These are phyloP conservation scores for Ernsta delagoae DNA, from an alignment of 2,888 invertebrate genomes.

Conservation along the genomic window DNA sequence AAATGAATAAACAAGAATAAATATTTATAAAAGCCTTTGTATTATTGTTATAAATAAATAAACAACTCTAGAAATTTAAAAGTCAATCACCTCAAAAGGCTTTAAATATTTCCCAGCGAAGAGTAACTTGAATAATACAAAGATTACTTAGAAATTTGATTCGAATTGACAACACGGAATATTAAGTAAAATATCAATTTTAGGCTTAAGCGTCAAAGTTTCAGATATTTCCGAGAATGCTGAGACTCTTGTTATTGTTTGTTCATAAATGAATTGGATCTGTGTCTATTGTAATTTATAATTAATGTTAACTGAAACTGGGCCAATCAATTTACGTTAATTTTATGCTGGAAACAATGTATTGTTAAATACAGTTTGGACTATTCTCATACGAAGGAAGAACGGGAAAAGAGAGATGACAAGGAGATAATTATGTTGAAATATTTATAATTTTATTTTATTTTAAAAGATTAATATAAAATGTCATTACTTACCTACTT, in stretches of 20 bases:
- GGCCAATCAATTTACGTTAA: background rate
- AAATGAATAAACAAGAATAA: background rate
- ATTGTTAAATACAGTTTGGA: background rate
- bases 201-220: constrained; percentile 50
- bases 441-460: no score
- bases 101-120: constrained; percentile 20
- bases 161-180: constrained; percentile 54
- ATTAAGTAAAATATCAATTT: constrained; percentile 62
- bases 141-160: constrained; percentile 58
- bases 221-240: constrained; percentile 42
- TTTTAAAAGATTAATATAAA: no score
- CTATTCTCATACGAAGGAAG: no score
- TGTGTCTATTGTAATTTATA: constrained; percentile 37
- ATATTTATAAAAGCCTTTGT: no score
- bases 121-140: constrained; percentile 49
- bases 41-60: constrained; percentile 4
- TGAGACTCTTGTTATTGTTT: constrained; percentile 24
- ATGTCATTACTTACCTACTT: no score
- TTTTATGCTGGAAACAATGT: background rate
- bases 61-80: constrained; percentile 15
- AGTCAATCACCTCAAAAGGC: constrained; percentile 11
- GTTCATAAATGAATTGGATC: constrained; percentile 50
- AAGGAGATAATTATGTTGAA: no score
- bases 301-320: background rate
- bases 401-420: no score